Percentiles rank a stretch among this genome's conserved stretches.
Conservation (phyloP, 2,888 invertebrate species). For the Piscicola geometra region DNA sequence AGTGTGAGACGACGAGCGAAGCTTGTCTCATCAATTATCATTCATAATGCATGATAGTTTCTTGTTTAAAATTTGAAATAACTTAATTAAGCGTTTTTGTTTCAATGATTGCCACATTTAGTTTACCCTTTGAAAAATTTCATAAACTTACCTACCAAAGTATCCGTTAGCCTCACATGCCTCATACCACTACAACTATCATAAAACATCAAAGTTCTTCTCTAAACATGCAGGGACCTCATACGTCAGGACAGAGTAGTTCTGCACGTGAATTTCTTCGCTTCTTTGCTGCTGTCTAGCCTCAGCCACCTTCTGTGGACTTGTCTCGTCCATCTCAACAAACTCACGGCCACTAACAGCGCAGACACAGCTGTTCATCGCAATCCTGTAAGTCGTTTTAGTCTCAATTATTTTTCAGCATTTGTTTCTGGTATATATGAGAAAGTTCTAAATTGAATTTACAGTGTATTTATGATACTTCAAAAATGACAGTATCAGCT, state of each 20-base stretch:
- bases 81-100: too few species aligned
- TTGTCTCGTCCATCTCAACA: slow-evolving; percentile 39
- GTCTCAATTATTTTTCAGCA: not conserved
- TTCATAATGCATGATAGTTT: too few species aligned
- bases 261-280: slow-evolving; percentile 41
- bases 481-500: not conserved
- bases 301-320: slow-evolving; percentile 40
- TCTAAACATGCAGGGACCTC: slow-evolving; percentile 40
- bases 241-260: slow-evolving; percentile 39
- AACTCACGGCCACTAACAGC: slow-evolving; percentile 27
- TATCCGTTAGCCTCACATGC: too few species aligned
- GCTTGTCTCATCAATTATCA: too few species aligned
- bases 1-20: too few species aligned
- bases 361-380: slow-evolving; percentile 34
- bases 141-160: too few species aligned
- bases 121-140: too few species aligned
- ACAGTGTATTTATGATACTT: not conserved
- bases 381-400: slow-evolving; percentile 39
- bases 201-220: too few species aligned
- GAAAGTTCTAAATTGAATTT: too few species aligned
- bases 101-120: too few species aligned
- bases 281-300: slow-evolving; percentile 37
- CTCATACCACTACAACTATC: too few species aligned
- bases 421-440: not conserved
- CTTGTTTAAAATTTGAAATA: too few species aligned